Base-by-base conservation (phyloP, 2,797 vertebrate genomes). In the Gallirallus australis region DNA sequence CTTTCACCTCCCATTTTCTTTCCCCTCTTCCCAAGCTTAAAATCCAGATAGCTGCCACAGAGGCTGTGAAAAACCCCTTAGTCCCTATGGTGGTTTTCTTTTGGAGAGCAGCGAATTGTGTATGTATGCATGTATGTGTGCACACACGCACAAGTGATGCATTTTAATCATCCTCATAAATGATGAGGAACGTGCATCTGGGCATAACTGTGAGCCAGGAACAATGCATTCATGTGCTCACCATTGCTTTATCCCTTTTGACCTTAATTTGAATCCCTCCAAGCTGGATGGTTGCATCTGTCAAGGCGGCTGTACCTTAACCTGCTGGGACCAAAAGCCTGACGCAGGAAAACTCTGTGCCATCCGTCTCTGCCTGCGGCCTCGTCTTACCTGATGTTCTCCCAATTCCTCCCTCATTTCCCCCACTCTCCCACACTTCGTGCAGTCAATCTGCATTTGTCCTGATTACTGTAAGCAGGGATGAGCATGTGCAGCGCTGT, bases 111-210 rank as follows among this genome's bases (percentile, higher is more conserved):
- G 31, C 35, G 53, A 86, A 86, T 21, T 9, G 1, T 28, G 9
- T 89, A 14, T 50, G 56, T 33, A 37, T 11, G 39, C 20, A 8
- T 9, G 27, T 69, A 50, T 30, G n/a, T 45, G 69, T 12, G 1
- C n/a, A 31, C 10, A 9, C 16, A 31, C 18, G 15, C 19, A 40
- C 2, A 83, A 78, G 66, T 30, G 42, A 59, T 61, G 85, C 78
- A 79, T 80, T 95, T 96, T 93, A 93, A 95, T 95, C 91, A 80
- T 63, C 64, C 63, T 94, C 82, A 70, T 88, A 93, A 91, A 84
- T 59, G 50, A 86, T 59, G 63, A 86, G 72, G 48, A 80, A 89
- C 0, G 7, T 82, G 83, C 82, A 94, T 93, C 82, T 94, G 92
- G 87, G 89, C 89, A 89, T 75, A 93, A 82, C 66, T 57, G 64